Evolutionary conservation across 2,888 invertebrate genomes (phyloP).

Genomic region (Eupithecia tripunctaria): DNA sequence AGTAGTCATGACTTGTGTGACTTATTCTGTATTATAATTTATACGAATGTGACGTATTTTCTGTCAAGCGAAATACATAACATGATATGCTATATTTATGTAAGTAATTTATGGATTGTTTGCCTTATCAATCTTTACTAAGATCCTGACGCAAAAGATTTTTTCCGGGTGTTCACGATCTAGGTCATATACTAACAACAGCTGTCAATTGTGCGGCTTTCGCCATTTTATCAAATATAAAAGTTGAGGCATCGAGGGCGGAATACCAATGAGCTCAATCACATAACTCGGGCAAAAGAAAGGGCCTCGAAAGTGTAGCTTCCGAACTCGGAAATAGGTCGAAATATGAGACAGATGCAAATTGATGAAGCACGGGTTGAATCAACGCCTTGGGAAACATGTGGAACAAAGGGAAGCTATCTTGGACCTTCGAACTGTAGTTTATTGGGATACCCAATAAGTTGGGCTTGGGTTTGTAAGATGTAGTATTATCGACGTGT

Average conservation of each 20-base stretch:
- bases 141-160: background rate
- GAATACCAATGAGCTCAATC: slow-evolving; percentile 69
- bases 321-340: slow-evolving; percentile 39
- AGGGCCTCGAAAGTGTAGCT: slow-evolving; percentile 57
- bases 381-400: slow-evolving; percentile 45
- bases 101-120: no score
- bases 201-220: slow-evolving; percentile 46
- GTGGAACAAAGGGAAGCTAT: slow-evolving; percentile 23
- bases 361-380: slow-evolving; percentile 59
- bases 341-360: slow-evolving; percentile 61
- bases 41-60: background rate
- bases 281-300: slow-evolving; percentile 64
- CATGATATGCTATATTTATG: no score
- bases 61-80: background rate
- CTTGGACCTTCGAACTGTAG: slow-evolving; percentile 20
- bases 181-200: slow-evolving; percentile 11
- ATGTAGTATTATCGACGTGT: slow-evolving; percentile 6
- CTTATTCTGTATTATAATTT: background rate
- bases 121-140: background rate
- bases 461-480: slow-evolving; percentile 15
- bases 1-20: background rate
- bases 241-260: slow-evolving; percentile 55
- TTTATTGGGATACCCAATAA: slow-evolving; percentile 35
- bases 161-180: background rate
- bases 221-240: slow-evolving; percentile 62